Evolutionary conservation across 1,140 invertebrate species (phyloP).

Genomic region (Tribolium madens): DNA sequence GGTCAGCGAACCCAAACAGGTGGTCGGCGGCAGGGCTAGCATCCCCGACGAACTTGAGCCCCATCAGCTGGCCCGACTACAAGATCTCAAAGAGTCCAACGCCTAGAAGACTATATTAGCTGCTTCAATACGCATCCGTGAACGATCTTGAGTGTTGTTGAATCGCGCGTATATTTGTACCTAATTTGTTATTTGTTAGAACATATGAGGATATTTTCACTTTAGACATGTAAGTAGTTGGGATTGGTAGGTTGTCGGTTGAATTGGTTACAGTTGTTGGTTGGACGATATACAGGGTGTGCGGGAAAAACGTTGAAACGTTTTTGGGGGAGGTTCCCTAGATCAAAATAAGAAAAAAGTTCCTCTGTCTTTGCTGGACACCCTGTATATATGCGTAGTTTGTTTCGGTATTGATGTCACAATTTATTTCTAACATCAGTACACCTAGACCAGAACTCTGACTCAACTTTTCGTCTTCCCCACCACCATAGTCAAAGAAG

Average conservation of each 20-base stretch:
- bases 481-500: no score
- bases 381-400: no score
- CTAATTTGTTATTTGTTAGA: constrained; percentile 57
- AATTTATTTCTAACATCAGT: background rate
- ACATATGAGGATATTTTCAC: constrained; percentile 47
- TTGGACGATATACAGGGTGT: no score
- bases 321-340: no score
- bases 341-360: no score
- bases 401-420: background rate
- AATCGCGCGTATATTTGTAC: constrained; percentile 55
- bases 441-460: background rate
- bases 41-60: constrained; percentile 89
- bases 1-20: constrained; percentile 71
- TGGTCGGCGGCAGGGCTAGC: constrained; percentile 79
- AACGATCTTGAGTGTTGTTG: constrained; percentile 15
- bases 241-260: constrained; percentile 43
- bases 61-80: constrained; percentile 84
- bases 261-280: constrained; percentile 37
- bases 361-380: no score
- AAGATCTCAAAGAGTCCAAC: constrained; percentile 89
- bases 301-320: no score
- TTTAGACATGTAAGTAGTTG: constrained; percentile 51
- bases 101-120: constrained; percentile 71
- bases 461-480: background rate
- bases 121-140: constrained; percentile 46